Percentiles rank a stretch among this genome's conserved stretches.
phyloP scores from a whole-genome alignment of 2,113 vertebrate genomes.

The Sarotherodon lohbergeri region DNA sequence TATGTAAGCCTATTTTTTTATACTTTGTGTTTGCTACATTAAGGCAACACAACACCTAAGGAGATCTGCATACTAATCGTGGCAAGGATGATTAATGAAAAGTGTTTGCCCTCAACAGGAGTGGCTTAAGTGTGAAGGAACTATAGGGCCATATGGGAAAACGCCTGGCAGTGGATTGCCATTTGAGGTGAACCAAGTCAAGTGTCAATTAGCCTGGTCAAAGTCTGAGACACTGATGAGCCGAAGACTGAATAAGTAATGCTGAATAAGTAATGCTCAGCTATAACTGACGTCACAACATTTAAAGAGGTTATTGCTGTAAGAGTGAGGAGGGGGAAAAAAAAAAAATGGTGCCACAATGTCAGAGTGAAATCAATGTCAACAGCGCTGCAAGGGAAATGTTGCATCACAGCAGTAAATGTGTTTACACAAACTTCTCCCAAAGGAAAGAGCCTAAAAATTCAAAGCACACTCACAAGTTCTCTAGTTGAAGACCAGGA shows the following conservation, averaged over 20 bases:
- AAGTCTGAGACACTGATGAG: constrained; percentile 10
- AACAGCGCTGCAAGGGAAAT: not conserved
- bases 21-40: not conserved
- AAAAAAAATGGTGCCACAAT: not conserved
- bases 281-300: not conserved
- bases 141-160: constrained; percentile 44
- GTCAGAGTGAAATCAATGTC: not conserved
- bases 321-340: fast-evolving
- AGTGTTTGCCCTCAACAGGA: constrained; percentile 9
- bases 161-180: constrained; percentile 5
- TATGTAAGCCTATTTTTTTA: constrained; percentile 19
- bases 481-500: not conserved
- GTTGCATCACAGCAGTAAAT: constrained; percentile 13
- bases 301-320: not conserved
- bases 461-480: not conserved
- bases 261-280: constrained; percentile 21
- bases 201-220: constrained; percentile 54
- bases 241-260: constrained; percentile 15
- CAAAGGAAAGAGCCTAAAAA: not conserved
- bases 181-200: constrained; percentile 44
- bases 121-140: constrained; percentile 23
- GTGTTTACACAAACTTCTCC: constrained; percentile 1
- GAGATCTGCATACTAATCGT: constrained; percentile 1
- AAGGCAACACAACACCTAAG: not conserved
- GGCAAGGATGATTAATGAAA: constrained; percentile 34